A percentile compares a stretch with the other conserved stretches of the same genome.
Conservation (phyloP, 2,113 vertebrate species). For the Struthio camelus region DNA sequence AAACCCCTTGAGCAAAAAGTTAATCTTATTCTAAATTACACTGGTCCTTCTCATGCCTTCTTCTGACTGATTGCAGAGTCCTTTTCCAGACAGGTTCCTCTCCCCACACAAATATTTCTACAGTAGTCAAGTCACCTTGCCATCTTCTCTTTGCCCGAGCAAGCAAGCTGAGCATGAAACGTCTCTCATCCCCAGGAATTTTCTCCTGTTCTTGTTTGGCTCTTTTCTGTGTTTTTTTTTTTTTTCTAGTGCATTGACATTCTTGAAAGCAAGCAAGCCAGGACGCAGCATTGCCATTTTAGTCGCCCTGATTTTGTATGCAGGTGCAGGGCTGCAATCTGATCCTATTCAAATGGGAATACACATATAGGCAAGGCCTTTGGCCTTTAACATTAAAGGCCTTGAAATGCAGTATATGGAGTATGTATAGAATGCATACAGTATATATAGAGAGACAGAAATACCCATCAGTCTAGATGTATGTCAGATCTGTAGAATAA, state of each 20-base stretch:
- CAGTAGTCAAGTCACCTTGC: neutral
- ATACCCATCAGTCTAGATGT: neutral
- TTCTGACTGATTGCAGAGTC: neutral
- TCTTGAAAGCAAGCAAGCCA: neutral
- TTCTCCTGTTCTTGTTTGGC: neutral
- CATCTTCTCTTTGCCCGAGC: neutral
- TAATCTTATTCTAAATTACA: conserved; percentile 1
- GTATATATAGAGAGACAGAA: neutral
- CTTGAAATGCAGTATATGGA: neutral
- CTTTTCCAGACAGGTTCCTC: neutral
- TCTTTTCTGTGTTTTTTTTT: neutral
- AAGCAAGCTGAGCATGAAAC: neutral
- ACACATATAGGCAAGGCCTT: neutral
- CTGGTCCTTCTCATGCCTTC: neutral
- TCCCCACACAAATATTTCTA: neutral
- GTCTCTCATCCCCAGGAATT: neutral
- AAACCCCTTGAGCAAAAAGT: neutral
- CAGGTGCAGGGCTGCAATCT: neutral
- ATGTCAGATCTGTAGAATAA: neutral
- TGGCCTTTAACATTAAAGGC: neutral
- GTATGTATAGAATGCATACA: neutral
- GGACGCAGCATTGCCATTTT: neutral
- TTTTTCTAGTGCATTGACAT: neutral
- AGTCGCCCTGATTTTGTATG: neutral
- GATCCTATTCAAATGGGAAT: neutral